Evolutionary conservation across 2,888 invertebrate species (phyloP).

Genomic region (Papilio gigon): DNA sequence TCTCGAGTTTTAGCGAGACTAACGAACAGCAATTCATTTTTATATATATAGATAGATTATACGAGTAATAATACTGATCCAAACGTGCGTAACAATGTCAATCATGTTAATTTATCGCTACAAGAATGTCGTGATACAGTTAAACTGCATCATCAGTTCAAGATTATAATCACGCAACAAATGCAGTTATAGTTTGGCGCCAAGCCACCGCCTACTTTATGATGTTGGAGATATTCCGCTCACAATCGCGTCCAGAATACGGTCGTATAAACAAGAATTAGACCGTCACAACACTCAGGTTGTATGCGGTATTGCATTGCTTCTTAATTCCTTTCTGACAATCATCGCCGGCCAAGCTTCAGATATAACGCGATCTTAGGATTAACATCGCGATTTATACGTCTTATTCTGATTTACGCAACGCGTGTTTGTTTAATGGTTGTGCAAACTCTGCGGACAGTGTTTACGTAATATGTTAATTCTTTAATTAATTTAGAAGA

Average conservation of each 20-base stretch:
- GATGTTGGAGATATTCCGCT: slow-evolving; percentile 52
- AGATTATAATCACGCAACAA: slow-evolving; percentile 50
- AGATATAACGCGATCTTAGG: slow-evolving; percentile 31
- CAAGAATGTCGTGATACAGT: slow-evolving; percentile 18
- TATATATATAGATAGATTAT: too few relatives aligned
- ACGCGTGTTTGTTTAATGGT: slow-evolving; percentile 2
- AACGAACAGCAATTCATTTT: too few relatives aligned
- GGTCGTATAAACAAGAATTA: slow-evolving; percentile 47
- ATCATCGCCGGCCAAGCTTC: slow-evolving; percentile 10
- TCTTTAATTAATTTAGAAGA: neutral
- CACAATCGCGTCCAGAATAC: slow-evolving; percentile 46
- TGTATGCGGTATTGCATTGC: slow-evolving; percentile 25
- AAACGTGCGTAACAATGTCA: neutral
- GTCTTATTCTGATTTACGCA: slow-evolving; percentile 29
- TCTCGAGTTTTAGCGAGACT: too few relatives aligned
- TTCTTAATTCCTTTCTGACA: slow-evolving; percentile 29
- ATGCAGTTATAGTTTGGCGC: slow-evolving; percentile 55
- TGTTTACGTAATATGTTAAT: slow-evolving; percentile 1
- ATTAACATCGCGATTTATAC: slow-evolving; percentile 26
- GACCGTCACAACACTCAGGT: slow-evolving; percentile 27
- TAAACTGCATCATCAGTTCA: slow-evolving; percentile 43
- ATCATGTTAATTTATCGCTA: slow-evolving; percentile 13
- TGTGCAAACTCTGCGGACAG: neutral
- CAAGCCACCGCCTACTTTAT: slow-evolving; percentile 55
- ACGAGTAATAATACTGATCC: too few relatives aligned